These are phyloP conservation scores for Elephantulus edwardii DNA, from an alignment of 2,113 vertebrate species.

Conservation along the genomic window DNA sequence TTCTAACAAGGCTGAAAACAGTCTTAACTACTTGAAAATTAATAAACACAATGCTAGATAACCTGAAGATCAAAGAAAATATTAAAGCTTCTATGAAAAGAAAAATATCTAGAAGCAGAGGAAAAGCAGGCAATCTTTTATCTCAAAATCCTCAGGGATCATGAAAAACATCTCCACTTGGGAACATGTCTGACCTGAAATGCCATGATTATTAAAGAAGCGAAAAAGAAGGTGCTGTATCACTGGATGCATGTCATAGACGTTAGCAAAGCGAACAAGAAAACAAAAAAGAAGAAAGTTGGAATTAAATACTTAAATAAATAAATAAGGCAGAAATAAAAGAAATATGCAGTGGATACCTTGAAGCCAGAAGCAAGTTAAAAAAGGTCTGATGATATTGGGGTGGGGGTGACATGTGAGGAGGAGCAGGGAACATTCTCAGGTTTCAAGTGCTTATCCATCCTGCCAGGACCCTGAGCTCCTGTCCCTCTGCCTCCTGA, in stretches of 20 bases:
- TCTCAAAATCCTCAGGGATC: slow-evolving; percentile 33
- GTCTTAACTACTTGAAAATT: slow-evolving; percentile 46
- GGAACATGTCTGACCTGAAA: background rate
- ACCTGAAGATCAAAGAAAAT: background rate
- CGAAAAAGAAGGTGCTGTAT: slow-evolving; percentile 24
- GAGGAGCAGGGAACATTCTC: background rate
- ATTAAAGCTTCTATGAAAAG: background rate
- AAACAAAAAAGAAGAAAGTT: background rate
- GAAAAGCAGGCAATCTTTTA: slow-evolving; percentile 15
- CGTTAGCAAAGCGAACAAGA: background rate
- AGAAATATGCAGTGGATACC: background rate
- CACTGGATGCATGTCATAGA: background rate
- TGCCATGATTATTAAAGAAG: slow-evolving; percentile 20
- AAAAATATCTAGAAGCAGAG: slow-evolving; percentile 1
- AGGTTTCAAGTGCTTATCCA: rapidly evolving
- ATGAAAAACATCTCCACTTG: background rate
- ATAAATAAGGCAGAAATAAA: slow-evolving; percentile 25
- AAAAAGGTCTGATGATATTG: background rate
- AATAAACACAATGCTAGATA: slow-evolving; percentile 49
- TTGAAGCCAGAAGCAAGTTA: background rate
- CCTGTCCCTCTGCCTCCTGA: rapidly evolving
- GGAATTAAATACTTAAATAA: slow-evolving; percentile 6
- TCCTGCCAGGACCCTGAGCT: background rate
- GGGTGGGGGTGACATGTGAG: rapidly evolving
- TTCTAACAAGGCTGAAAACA: background rate